phyloP scores from a whole-genome alignment of 2,888 invertebrate genomes.

The Morpho deidamia region DNA sequence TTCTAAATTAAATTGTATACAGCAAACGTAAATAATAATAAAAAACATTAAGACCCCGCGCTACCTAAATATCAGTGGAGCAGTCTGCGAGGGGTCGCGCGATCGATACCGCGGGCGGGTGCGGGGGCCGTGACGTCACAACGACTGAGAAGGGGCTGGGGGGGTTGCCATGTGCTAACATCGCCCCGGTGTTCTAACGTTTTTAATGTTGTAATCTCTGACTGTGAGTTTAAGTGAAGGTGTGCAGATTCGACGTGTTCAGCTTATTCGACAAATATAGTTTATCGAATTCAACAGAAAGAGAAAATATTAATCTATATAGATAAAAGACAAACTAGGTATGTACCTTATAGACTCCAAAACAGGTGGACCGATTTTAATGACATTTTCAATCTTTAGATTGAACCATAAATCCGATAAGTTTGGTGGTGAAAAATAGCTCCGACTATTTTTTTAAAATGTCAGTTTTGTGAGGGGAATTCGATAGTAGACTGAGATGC shows the following conservation, averaged over 20 bases:
- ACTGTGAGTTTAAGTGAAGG: slow-evolving; percentile 10
- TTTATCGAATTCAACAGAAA: not conserved
- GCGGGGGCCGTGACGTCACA: slow-evolving; percentile 38
- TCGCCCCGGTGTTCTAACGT: slow-evolving; percentile 21
- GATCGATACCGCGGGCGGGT: slow-evolving; percentile 56
- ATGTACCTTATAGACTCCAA: no score
- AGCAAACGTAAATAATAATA: slow-evolving; percentile 17
- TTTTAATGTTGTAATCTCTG: slow-evolving; percentile 19
- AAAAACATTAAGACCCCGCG: slow-evolving; percentile 44
- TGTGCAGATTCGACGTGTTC: not conserved
- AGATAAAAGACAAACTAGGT: no score
- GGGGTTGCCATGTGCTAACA: slow-evolving; percentile 36
- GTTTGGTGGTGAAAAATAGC: no score
- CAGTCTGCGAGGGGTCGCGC: slow-evolving; percentile 32
- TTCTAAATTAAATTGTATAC: no score
- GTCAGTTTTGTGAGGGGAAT: no score
- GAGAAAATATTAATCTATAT: no score
- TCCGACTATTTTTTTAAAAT: no score
- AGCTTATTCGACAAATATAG: not conserved
- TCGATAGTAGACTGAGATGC: no score
- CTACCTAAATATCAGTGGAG: slow-evolving; percentile 39
- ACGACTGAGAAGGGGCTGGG: slow-evolving; percentile 52
- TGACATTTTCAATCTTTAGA: no score
- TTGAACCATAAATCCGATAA: no score
- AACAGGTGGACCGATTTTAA: no score